phyloP scores from a whole-genome alignment of 2,888 invertebrate genomes.

The Thymelicus lineola region DNA sequence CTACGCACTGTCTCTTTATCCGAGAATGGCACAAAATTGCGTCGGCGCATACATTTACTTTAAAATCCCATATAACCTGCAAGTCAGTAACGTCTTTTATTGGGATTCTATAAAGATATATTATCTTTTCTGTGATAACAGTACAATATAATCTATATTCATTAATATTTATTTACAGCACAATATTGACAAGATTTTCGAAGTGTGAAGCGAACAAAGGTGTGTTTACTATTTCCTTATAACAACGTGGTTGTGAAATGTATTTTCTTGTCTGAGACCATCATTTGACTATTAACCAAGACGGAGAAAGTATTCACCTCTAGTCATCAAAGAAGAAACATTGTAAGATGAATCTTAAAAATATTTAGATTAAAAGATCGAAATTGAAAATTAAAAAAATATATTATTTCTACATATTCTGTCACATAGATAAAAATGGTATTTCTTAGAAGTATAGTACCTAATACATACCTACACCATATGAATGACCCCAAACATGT shows the following conservation, averaged over 20 bases:
- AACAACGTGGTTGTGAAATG: neutral
- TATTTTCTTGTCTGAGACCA: too few species aligned
- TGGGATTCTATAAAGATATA: neutral
- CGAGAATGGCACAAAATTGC: constrained; percentile 62
- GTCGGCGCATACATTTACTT: constrained; percentile 55
- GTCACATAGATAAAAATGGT: too few species aligned
- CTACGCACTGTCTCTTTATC: constrained; percentile 63
- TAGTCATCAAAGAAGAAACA: too few species aligned
- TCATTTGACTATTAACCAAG: too few species aligned
- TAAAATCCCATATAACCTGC: constrained; percentile 30
- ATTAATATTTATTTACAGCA: neutral
- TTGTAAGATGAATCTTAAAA: too few species aligned
- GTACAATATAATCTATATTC: constrained; percentile 6
- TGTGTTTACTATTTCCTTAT: neutral
- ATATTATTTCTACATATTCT: too few species aligned
- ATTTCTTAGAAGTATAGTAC: too few species aligned
- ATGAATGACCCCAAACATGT: neutral
- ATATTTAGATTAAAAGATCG: too few species aligned
- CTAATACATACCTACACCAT: neutral
- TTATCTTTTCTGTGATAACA: neutral
- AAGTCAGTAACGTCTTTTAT: constrained; percentile 9
- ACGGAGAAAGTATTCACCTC: too few species aligned
- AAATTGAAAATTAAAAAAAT: too few species aligned
- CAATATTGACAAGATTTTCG: neutral
- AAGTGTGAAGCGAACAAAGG: too few species aligned